Conservation (phyloP, 1,140 invertebrate genomes). For the Caerostris darwini region DNA sequence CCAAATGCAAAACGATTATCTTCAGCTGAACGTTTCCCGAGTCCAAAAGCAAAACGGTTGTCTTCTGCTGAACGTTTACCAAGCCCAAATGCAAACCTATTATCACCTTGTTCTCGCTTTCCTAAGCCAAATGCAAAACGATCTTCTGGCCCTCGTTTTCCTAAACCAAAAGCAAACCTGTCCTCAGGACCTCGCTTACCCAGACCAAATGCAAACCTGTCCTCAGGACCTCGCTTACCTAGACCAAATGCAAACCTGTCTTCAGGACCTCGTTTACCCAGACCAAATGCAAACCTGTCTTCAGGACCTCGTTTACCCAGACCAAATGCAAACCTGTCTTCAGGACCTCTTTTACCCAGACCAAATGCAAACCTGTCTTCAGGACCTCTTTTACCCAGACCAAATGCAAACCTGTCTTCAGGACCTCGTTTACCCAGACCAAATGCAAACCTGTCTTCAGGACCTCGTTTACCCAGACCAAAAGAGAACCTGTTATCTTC, state of each 20-base stretch:
- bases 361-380: constrained; percentile 71
- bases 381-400: constrained; percentile 74
- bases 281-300: constrained; percentile 74
- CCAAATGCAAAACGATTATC: constrained; percentile 78
- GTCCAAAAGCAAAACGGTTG: constrained; percentile 76
- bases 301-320: constrained; percentile 72
- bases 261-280: constrained; percentile 77
- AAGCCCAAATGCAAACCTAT: constrained; percentile 66
- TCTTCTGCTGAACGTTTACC: constrained; percentile 71
- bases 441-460: constrained; percentile 66
- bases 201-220: constrained; percentile 78
- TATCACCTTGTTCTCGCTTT: constrained; percentile 60
- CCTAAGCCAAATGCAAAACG: constrained; percentile 57
- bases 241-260: constrained; percentile 78
- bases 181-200: constrained; percentile 73
- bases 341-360: constrained; percentile 55
- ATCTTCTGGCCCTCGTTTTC: constrained; percentile 73
- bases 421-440: constrained; percentile 77
- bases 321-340: constrained; percentile 71
- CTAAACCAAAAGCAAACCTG: constrained; percentile 77
- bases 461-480: constrained; percentile 77
- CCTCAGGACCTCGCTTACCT: constrained; percentile 75
- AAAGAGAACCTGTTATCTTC: constrained; percentile 76
- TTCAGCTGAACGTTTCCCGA: constrained; percentile 70
- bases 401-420: constrained; percentile 78